These are phyloP conservation scores for Cephalopachus bancanus DNA, from an alignment of 2,797 vertebrate species.

Conservation along the genomic window DNA sequence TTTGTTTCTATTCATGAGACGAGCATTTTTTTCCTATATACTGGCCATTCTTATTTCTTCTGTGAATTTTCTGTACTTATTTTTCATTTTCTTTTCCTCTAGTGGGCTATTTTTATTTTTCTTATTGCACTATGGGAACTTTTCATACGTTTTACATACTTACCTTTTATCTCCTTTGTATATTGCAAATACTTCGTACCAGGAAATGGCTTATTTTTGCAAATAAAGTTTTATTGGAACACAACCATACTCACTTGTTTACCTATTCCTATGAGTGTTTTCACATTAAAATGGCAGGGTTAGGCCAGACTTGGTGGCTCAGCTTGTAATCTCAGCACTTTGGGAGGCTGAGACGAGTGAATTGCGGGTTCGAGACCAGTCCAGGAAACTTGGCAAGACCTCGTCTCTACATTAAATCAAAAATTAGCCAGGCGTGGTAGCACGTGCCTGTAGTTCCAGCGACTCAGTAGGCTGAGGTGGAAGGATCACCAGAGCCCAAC, in stretches of 20 bases:
- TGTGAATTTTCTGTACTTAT: background rate
- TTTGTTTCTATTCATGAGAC: background rate
- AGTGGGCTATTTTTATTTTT: background rate
- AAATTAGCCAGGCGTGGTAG: too few relatives aligned
- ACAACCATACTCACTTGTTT: background rate
- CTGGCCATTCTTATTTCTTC: background rate
- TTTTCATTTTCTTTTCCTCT: background rate
- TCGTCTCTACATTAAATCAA: too few relatives aligned
- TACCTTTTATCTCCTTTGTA: background rate
- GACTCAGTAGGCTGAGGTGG: too few relatives aligned
- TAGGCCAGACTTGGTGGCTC: too few relatives aligned
- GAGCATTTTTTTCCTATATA: background rate
- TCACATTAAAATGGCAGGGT: too few relatives aligned
- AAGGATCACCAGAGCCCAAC: too few relatives aligned
- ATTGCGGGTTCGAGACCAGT: too few relatives aligned
- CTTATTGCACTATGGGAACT: background rate
- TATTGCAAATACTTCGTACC: background rate
- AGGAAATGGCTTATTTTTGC: background rate
- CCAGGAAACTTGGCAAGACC: too few relatives aligned
- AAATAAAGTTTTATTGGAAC: constrained; percentile 28
- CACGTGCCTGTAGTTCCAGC: too few relatives aligned
- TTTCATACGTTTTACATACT: background rate
- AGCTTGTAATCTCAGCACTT: too few relatives aligned
- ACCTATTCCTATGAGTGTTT: background rate
- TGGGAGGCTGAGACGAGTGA: too few relatives aligned